Conservation (phyloP, 1,140 invertebrate species). For the Sarcophaga peregrina region DNA sequence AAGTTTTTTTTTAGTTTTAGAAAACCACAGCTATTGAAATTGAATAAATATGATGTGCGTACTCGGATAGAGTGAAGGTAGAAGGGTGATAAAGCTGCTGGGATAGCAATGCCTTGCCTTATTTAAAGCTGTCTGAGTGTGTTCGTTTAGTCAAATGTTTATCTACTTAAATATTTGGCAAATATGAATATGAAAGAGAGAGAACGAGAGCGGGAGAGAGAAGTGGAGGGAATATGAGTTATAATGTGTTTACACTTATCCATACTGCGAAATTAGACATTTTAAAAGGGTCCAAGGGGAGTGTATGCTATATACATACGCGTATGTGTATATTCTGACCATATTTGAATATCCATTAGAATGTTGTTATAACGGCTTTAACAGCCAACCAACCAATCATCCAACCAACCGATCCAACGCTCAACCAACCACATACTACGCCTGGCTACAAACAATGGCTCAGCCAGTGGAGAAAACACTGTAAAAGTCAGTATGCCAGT, state of each 20-base stretch:
- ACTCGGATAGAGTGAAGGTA: background rate
- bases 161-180: conserved; percentile 10
- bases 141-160: background rate
- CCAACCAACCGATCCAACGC: background rate
- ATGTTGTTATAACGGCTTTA: conserved; percentile 35
- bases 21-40: conserved; percentile 24
- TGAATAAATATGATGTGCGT: background rate
- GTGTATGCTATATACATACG: background rate
- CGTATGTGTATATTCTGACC: conserved; percentile 21
- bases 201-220: no score
- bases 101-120: background rate
- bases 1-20: background rate
- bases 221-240: no score
- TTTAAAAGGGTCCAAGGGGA: no score
- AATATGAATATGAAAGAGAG: no score
- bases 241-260: no score
- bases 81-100: no score
- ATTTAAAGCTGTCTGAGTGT: background rate
- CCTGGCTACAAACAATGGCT: background rate
- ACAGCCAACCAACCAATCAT: conserved; percentile 16
- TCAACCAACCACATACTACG: conserved; percentile 3
- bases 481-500: no score
- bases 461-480: no score
- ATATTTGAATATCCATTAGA: conserved; percentile 41
- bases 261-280: no score